Conservation (phyloP, 2,797 vertebrate genomes). For the Adelosebastes latens region DNA sequence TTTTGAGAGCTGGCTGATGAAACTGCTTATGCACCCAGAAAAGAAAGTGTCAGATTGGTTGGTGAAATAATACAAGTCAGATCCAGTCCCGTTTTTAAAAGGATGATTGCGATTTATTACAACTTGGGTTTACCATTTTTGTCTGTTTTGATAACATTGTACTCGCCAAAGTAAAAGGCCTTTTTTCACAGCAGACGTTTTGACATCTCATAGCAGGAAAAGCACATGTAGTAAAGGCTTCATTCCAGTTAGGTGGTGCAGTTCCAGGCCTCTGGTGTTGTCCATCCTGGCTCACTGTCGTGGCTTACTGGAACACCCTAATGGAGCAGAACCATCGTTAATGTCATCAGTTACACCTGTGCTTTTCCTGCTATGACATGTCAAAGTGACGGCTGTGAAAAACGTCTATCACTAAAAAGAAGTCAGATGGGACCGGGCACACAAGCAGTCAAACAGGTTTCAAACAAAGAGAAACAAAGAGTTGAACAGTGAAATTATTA, state of each 20-base stretch:
- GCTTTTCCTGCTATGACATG: background rate
- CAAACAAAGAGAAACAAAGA: background rate
- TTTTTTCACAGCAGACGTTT: background rate
- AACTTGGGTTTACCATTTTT: background rate
- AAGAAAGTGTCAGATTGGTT: background rate
- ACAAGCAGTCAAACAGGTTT: background rate
- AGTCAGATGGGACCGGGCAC: too few species aligned
- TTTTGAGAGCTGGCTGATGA: slow-evolving; percentile 17
- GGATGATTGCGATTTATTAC: background rate
- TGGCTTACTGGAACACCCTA: background rate
- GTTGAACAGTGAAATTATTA: background rate
- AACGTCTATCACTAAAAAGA: background rate
- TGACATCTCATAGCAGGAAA: background rate
- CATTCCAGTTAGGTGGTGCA: background rate
- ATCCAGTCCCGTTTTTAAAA: slow-evolving; percentile 14
- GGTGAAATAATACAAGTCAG: background rate
- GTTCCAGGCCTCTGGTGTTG: background rate
- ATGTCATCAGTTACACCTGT: background rate
- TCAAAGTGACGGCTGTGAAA: background rate
- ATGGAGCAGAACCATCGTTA: background rate
- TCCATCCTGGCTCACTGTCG: background rate
- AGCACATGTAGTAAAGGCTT: background rate
- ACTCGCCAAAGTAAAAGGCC: background rate
- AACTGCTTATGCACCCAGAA: background rate
- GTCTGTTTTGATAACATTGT: background rate